Base-by-base conservation (phyloP, 2,888 invertebrate species). In the Diplolepis rosae region DNA sequence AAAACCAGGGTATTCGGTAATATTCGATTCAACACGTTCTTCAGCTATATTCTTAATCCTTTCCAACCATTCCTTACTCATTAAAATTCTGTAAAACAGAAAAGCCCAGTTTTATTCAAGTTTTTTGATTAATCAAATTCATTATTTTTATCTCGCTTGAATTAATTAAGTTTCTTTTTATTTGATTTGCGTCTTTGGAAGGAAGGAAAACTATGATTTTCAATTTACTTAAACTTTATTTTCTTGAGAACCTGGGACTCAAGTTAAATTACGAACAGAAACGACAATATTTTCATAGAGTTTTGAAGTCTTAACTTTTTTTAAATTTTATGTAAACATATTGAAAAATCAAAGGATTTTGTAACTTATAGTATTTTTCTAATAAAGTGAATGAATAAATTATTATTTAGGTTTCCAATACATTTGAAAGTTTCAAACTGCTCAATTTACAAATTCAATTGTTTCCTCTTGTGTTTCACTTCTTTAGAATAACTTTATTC, bases 1-100 rank as follows among this genome's bases (percentile, higher is more conserved):
- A 39, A 61, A 35, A 61, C 56, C 35, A 35, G 7, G n/a, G 56
- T 1, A 61, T 61, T 39, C 56, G 24, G 24, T 24, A 61, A 27
- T 61, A 61, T 61, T 61, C 35, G 24, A 39, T 61, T 13, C 56
- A 61, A 39, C 56, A 61, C 39, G 39, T 61, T 61, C 35, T 24
- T 61, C 39, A 7, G 22, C 39, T 61, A 61, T 61, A 35, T 61
- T 35, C 56, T 2, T 39, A 61, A 61, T 61, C 56, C 30, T 30
- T 18, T 18, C 11, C 18, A 15, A 9, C 9, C 11, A 28, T 15
- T 30, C 28, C 13, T 30, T 7, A 39, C 35, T 45, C 2, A 45
- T 45, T 18, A 9, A 9, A 45, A 45, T 45, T 45, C 18, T 5
- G 18, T 30, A 28, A 6, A 32, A 22, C 13, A 18, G 24, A 6